These are phyloP conservation scores for Parus major DNA, from an alignment of 2,113 vertebrate genomes.

Conservation along the genomic window DNA sequence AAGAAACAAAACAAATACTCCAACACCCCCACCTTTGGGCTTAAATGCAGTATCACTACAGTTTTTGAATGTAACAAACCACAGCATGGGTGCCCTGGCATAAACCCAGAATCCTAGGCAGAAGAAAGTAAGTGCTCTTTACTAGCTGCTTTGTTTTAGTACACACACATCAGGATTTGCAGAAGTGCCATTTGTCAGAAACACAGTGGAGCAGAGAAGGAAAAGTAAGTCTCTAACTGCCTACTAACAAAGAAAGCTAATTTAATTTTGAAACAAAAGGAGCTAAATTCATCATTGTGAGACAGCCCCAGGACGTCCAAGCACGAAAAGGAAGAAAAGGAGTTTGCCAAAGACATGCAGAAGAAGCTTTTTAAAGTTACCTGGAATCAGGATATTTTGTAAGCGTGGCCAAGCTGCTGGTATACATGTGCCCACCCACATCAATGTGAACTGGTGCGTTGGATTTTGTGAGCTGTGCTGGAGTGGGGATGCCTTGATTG, in stretches of 20 bases:
- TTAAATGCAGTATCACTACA: background rate
- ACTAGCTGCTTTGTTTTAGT: background rate
- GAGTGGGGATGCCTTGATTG: slow-evolving; percentile 97
- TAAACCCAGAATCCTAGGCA: background rate
- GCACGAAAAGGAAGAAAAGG: slow-evolving; percentile 9
- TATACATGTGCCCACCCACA: slow-evolving; percentile 99
- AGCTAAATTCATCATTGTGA: slow-evolving; percentile 11
- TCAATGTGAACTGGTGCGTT: slow-evolving; percentile 97
- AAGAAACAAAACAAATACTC: background rate
- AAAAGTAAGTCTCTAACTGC: background rate
- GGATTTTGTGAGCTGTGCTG: slow-evolving; percentile 98
- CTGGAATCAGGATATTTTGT: slow-evolving; percentile 93
- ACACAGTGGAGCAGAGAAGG: background rate
- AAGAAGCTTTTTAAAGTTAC: slow-evolving; percentile 74
- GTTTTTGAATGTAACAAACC: background rate
- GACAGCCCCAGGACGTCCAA: background rate
- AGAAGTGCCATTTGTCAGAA: background rate
- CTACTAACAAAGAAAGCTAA: background rate
- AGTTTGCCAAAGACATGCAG: slow-evolving; percentile 56
- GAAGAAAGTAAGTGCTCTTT: background rate
- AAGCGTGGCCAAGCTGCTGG: slow-evolving; percentile 97
- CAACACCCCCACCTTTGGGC: background rate
- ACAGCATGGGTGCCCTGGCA: background rate
- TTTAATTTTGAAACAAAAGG: slow-evolving; percentile 46
- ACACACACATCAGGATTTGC: background rate